Evolutionary conservation across 30 jellyfish, hydroid and myxozoan genomes (phyloP).

Genomic region (Aurelia aurita): DNA sequence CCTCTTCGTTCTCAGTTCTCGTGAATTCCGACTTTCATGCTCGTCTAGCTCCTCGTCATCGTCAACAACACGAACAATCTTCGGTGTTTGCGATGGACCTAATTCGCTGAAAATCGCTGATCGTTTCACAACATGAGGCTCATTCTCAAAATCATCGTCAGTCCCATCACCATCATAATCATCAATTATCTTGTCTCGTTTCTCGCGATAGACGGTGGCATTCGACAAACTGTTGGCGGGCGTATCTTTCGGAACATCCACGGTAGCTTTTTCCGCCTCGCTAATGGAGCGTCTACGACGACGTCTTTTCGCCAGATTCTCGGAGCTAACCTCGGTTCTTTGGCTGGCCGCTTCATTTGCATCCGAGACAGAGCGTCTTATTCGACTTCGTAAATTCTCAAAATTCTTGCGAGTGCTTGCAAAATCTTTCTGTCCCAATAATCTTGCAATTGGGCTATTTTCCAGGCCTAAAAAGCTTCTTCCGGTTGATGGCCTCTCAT

Average conservation of each 20-base stretch:
- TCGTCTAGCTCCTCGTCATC: not conserved
- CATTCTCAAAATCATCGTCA: slow-evolving; percentile 75
- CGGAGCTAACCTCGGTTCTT: slow-evolving; percentile 8
- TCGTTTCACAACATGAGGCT: slow-evolving; percentile 99
- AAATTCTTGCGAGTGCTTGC: not conserved
- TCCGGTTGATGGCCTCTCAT: slow-evolving; percentile 9
- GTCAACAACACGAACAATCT: slow-evolving; percentile 6
- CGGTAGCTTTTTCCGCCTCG: not conserved
- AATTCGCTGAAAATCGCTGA: slow-evolving; percentile 95
- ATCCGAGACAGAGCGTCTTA: not conserved
- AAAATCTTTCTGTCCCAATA: not conserved
- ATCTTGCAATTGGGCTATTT: slow-evolving; percentile 1
- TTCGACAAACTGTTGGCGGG: slow-evolving; percentile 11
- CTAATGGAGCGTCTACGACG: slow-evolving; percentile 47
- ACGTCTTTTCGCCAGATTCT: not conserved
- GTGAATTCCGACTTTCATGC: not conserved
- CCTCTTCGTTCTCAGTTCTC: slow-evolving; percentile 32
- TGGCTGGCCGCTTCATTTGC: not conserved
- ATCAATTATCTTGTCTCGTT: slow-evolving; percentile 64
- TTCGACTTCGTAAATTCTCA: not conserved
- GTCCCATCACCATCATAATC: slow-evolving; percentile 68
- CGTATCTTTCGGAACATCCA: not conserved
- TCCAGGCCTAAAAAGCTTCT: slow-evolving; percentile 16
- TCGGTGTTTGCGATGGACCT: slow-evolving; percentile 44
- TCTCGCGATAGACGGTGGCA: slow-evolving; percentile 50